phyloP scores from a whole-genome alignment of 2,797 vertebrate species.

The Leontopithecus rosalia region DNA sequence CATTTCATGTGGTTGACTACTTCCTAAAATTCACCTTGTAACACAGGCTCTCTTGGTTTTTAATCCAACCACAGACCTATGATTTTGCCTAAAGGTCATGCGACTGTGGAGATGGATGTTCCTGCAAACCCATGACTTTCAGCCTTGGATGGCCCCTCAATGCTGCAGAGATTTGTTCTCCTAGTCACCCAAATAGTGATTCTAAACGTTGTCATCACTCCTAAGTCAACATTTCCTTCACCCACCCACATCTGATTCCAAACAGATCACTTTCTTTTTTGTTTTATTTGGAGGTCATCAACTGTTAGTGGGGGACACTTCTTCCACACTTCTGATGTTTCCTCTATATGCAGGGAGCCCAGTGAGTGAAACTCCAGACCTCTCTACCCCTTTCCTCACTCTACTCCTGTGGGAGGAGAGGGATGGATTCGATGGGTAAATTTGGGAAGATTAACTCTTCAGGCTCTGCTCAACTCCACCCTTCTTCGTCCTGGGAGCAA shows the following conservation, averaged over 20 bases:
- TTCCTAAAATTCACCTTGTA: neutral
- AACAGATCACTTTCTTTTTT: neutral
- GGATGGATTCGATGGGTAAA: neutral
- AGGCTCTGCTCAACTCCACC: neutral
- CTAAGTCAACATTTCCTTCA: neutral
- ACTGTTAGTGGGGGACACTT: neutral
- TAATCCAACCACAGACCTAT: neutral
- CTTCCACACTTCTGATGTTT: neutral
- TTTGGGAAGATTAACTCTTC: neutral
- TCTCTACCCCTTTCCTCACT: neutral
- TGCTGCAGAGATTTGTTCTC: neutral
- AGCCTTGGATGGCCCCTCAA: neutral
- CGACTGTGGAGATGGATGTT: too few species aligned
- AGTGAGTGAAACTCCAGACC: neutral
- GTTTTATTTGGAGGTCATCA: conserved; percentile 7
- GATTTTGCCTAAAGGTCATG: neutral
- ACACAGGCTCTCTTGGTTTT: neutral
- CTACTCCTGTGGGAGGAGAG: neutral
- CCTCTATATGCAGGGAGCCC: neutral
- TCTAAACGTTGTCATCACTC: neutral
- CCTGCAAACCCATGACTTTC: neutral
- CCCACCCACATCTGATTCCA: neutral
- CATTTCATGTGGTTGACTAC: neutral
- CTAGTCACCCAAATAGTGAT: neutral
- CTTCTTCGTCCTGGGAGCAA: neutral